Conservation (phyloP, 2,797 vertebrate species). For the Hipposideros larvatus region DNA sequence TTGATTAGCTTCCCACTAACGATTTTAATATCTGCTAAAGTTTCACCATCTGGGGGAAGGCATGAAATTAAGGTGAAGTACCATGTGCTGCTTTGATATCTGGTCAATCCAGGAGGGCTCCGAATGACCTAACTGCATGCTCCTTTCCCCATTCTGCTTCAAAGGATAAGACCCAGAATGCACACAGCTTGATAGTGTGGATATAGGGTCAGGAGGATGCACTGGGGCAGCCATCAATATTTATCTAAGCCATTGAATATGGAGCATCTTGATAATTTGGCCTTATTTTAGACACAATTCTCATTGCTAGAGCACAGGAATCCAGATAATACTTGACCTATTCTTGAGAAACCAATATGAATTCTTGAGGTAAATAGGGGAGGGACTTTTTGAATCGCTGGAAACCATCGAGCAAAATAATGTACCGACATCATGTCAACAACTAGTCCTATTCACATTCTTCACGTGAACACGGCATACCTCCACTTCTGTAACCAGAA, state of each 20-base stretch:
- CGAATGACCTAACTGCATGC: neutral
- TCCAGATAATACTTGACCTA: neutral
- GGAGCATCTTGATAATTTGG: neutral
- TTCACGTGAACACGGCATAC: too few relatives aligned
- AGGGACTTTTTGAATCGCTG: neutral
- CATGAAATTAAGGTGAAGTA: neutral
- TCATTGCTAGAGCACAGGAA: neutral
- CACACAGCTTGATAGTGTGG: neutral
- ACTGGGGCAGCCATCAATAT: neutral
- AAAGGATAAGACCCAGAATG: neutral
- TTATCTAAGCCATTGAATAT: neutral
- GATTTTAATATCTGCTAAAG: neutral
- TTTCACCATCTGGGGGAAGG: neutral
- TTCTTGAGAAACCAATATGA: neutral
- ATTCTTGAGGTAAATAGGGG: neutral
- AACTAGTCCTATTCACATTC: neutral
- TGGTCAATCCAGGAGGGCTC: neutral
- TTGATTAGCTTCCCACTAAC: neutral
- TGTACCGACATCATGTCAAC: neutral
- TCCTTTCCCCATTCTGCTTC: neutral
- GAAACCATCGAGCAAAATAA: neutral
- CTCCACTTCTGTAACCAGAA: neutral
- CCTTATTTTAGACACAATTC: neutral
- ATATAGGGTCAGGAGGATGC: fast-evolving
- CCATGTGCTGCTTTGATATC: neutral